Base-by-base conservation (phyloP, 2,888 invertebrate genomes). In the Macrosiphum euphorbiae region DNA sequence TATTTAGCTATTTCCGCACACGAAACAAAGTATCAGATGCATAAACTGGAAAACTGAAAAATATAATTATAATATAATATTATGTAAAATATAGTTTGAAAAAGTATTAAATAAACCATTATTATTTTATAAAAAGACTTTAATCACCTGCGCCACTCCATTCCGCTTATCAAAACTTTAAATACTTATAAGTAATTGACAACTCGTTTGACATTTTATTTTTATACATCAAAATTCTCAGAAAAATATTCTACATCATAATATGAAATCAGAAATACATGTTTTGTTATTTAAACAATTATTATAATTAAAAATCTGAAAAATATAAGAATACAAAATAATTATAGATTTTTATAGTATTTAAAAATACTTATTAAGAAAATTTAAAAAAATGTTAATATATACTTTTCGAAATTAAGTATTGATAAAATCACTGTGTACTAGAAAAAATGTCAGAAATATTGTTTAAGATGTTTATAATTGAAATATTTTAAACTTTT, bases 131-230 rank as follows among this genome's bases (percentile, higher is more conserved):
- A 13, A n/a, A n/a, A 67, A 16, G 11, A n/a, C 16, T n/a, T 67
- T 0, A 16, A 67, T 16, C 16, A n/a, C 1, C n/a, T n/a, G n/a
- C 7, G n/a, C 3, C 3, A 35, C n/a, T n/a, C 1, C n/a, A 5
- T 3, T 67, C 67, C 16, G 16, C 16, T 78, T 35, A 35, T 67
- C 20, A 35, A 20, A 20, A 8, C 20, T 78, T 78, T 67, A 5
- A 67, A n/a, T 67, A 67, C n/a, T n/a, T 35, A 35, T 16, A 8
- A 35, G 20, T 78, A 35, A 78, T 78, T 35, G 26, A 78, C 8
- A 41, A 78, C 35, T 78, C 7, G 35, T 67, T 67, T 67, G 0
- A 67, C 16, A 67, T 67, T n/a, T 67, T 1, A n/a, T 67, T n/a
- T 61, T 16, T n/a, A 67, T 61, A 16, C 4, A 67, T 16, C 16